Conservation (phyloP, 2,113 vertebrate genomes). For the Salvelinus namaycush region DNA sequence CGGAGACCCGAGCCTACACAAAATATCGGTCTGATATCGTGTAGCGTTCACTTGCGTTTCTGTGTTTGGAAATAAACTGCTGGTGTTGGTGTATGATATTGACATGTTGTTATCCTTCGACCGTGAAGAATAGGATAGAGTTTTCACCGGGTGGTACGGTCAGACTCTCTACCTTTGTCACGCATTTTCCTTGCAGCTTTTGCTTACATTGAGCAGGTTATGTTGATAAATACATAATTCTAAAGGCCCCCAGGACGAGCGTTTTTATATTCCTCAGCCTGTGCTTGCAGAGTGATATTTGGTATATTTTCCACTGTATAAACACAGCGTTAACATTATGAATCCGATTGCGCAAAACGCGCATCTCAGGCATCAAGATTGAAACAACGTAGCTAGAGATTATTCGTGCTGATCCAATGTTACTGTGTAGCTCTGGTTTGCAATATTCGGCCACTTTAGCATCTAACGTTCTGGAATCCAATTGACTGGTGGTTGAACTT, state of each 20-base stretch:
- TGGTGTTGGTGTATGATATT: neutral
- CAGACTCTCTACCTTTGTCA: neutral
- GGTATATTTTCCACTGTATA: too few species aligned
- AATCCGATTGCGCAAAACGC: neutral
- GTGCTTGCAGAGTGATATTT: too few species aligned
- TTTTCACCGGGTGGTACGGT: neutral
- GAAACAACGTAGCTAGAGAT: neutral
- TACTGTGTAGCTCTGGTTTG: neutral
- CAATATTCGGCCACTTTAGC: too few species aligned
- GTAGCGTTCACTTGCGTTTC: neutral
- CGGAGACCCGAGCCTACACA: neutral
- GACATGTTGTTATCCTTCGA: too few species aligned
- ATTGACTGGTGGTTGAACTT: too few species aligned
- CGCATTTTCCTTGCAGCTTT: neutral
- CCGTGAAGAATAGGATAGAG: neutral
- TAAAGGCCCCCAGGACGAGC: too few species aligned
- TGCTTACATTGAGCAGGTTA: neutral
- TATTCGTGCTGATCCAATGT: neutral
- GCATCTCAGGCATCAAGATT: neutral
- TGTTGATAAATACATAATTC: neutral
- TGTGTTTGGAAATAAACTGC: neutral
- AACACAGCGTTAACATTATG: too few species aligned
- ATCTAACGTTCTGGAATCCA: too few species aligned
- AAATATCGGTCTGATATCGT: neutral
- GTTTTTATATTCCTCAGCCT: too few species aligned